Percentiles rank a stretch among this genome's conserved stretches.
Evolutionary conservation across 2,797 vertebrate species (phyloP).

Genomic region (Garrulus glandarius): DNA sequence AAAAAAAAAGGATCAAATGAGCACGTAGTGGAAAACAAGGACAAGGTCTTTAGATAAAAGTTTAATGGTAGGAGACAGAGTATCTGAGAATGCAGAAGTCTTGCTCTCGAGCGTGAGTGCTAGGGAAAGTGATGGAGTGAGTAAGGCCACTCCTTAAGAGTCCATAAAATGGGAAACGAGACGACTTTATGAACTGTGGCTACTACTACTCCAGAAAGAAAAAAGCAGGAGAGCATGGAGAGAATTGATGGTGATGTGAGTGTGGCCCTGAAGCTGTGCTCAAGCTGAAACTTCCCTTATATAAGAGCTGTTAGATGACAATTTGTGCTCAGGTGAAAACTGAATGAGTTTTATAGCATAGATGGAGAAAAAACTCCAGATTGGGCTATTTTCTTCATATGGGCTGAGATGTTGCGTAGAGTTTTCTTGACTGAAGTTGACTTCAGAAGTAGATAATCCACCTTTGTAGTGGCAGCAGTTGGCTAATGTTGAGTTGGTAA

Average conservation of each 20-base stretch:
- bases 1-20: neutral
- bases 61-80: neutral
- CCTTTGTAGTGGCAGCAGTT: neutral
- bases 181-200: neutral
- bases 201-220: neutral
- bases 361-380: neutral
- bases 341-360: neutral
- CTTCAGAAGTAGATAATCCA: neutral
- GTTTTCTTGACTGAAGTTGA: neutral
- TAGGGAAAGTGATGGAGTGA: neutral
- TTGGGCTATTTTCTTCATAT: neutral
- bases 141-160: neutral
- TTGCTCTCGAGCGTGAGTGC: neutral
- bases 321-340: neutral
- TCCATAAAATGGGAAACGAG: neutral
- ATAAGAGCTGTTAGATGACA: neutral
- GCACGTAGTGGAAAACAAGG: neutral
- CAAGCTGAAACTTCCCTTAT: neutral
- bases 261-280: neutral
- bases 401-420: fast-evolving
- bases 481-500: neutral
- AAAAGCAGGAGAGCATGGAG: neutral
- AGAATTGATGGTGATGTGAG: neutral
- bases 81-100: neutral
- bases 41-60: neutral